These are phyloP conservation scores for Clarias gariepinus DNA, from an alignment of 2,113 vertebrate genomes.

Conservation along the genomic window DNA sequence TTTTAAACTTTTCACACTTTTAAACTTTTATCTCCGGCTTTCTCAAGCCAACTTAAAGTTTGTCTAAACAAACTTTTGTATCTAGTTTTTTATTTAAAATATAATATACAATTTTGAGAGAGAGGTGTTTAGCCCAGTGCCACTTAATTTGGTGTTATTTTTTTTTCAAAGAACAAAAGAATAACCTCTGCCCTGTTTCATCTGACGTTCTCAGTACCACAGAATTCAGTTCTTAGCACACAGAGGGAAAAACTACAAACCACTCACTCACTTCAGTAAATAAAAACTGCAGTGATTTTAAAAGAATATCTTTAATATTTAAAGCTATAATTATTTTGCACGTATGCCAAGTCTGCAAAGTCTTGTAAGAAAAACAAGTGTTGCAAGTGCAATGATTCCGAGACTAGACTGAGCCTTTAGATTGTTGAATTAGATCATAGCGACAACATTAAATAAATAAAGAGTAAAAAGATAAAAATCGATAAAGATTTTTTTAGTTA, in stretches of 20 bases:
- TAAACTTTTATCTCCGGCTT: no score
- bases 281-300: background rate
- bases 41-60: no score
- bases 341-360: background rate
- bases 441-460: background rate
- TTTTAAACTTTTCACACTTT: no score
- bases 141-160: background rate
- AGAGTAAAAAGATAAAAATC: background rate
- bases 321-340: background rate
- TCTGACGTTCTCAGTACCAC: background rate
- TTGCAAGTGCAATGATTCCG: background rate
- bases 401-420: background rate
- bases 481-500: background rate
- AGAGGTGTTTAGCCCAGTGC: background rate
- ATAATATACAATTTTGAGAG: background rate
- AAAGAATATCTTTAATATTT: background rate
- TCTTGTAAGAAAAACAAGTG: background rate
- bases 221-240: background rate
- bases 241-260: background rate
- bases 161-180: background rate
- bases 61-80: no score
- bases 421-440: no score
- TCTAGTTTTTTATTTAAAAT: background rate
- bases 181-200: background rate
- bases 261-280: background rate